Conservation (phyloP, 2,113 vertebrate species). For the Oreocharis arfaki region DNA sequence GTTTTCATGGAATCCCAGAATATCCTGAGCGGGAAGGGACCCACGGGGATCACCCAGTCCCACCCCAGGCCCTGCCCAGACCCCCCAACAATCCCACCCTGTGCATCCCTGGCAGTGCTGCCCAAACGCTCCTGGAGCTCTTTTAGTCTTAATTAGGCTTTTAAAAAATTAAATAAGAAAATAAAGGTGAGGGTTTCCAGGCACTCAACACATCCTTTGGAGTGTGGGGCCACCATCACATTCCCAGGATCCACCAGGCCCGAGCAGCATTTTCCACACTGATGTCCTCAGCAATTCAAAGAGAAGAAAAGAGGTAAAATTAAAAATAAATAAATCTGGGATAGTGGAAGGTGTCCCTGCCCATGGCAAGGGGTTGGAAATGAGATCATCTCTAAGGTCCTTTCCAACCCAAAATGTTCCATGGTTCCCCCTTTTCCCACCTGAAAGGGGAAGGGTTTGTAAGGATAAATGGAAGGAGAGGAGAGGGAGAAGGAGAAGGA, state of each 20-base stretch:
- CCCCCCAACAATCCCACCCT: not conserved
- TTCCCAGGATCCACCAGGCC: not conserved
- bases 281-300: not conserved
- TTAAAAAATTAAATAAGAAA: not conserved
- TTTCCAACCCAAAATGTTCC: rapidly evolving
- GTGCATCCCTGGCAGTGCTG: not conserved
- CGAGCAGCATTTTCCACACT: not conserved
- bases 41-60: not conserved
- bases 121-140: not conserved
- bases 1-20: not conserved
- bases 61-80: not conserved
- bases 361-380: not conserved
- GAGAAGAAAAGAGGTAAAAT: not conserved
- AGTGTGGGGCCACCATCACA: not conserved
- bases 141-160: too few species aligned
- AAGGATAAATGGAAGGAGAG: not conserved
- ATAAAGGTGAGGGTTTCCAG: not conserved
- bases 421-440: not conserved
- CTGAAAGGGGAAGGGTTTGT: not conserved
- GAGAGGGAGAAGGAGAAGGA: too few species aligned
- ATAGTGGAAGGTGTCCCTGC: not conserved
- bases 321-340: not conserved
- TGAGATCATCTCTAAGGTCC: not conserved
- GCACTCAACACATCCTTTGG: not conserved
- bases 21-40: not conserved